Evolutionary conservation across 2,888 invertebrate species (phyloP), one percentile per base, ranked within the genome.

Genomic region (Desoria tigrina): DNA sequence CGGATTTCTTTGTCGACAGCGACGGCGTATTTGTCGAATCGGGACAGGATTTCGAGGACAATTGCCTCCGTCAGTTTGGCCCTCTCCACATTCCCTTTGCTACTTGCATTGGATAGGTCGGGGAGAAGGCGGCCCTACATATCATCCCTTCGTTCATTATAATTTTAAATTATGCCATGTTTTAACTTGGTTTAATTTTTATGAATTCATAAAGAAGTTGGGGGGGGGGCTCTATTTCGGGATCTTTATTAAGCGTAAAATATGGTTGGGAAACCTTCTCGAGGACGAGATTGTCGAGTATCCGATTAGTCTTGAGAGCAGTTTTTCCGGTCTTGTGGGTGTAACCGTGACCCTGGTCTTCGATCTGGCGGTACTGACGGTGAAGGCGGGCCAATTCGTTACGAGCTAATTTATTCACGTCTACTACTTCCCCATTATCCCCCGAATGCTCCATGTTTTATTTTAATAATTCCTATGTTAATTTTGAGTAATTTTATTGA

Each of bases 361-460:
- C 90, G 90, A 92, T 90, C 74, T 90, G 88, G 21, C 90, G 84
- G 78, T 88, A 89, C 84, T 90, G 91, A 77, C 92, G 84, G 75
- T 90, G 89, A 49, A 94, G 81, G 71, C 91, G 87, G 21, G 86
- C 83, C 77, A 92, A 82, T 79, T 94, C 91, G 65, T 88, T 87
- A 78, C 88, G 88, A 2, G 90, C 90, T 78, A 90, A 4, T 49
- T 45, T 45, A 42, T 65, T 45, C 45, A 45, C 45, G 16, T 45
- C 23, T 7, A 21, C 23, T 7, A 21, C 4, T 45, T 45, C 45
- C 4, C 45, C 16, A 16, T 45, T 45, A 45, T 45, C 14, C 39
- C 39, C 11, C 11, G 39, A 14, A 39, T 39, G 39, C 14, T 14
- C 39, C 39, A 39, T 39, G 16, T 39, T 39, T 14, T 14, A 39